These are phyloP conservation scores for Decapterus maruadsi DNA, from an alignment of 2,797 vertebrate species.

Conservation along the genomic window DNA sequence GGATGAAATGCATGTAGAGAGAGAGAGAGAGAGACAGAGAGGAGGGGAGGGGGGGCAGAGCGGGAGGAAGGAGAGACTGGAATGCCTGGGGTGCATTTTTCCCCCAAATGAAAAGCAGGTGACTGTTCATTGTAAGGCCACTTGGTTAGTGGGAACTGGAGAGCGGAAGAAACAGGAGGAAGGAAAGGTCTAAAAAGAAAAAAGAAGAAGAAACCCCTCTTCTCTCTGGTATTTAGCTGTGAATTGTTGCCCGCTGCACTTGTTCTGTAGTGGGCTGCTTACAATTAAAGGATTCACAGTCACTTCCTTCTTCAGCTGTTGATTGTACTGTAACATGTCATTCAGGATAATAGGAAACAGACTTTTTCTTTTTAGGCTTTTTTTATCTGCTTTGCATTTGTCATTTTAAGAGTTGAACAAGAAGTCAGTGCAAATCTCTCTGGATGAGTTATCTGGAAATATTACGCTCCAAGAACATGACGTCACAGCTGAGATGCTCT, in stretches of 20 bases:
- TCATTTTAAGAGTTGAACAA: slow-evolving; percentile 20
- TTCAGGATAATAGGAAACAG: slow-evolving; percentile 51
- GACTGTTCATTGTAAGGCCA: slow-evolving; percentile 78
- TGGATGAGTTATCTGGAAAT: slow-evolving; percentile 7
- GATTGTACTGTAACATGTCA: slow-evolving; percentile 43
- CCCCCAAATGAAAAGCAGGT: slow-evolving; percentile 88
- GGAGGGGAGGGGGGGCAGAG: background rate
- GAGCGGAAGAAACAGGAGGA: slow-evolving; percentile 70
- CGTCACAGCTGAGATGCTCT: background rate
- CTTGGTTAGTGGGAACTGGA: slow-evolving; percentile 74
- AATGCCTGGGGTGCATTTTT: slow-evolving; percentile 82
- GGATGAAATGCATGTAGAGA: slow-evolving; percentile 77
- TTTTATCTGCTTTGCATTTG: slow-evolving; percentile 19
- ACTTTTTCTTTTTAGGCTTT: slow-evolving; percentile 3
- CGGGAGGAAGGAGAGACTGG: slow-evolving; percentile 52
- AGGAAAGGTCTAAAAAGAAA: slow-evolving; percentile 37
- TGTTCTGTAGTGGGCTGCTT: slow-evolving; percentile 54
- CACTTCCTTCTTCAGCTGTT: slow-evolving; percentile 40
- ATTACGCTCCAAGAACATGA: background rate
- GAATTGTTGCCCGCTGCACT: slow-evolving; percentile 64
- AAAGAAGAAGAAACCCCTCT: slow-evolving; percentile 25
- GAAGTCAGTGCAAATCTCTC: slow-evolving; percentile 5
- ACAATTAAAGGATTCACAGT: slow-evolving; percentile 61
- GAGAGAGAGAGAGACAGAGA: slow-evolving; percentile 35
- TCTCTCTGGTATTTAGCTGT: slow-evolving; percentile 50